These are phyloP conservation scores for Sphaerodactylus townsendi DNA, from an alignment of 2,113 vertebrate species.

Conservation along the genomic window DNA sequence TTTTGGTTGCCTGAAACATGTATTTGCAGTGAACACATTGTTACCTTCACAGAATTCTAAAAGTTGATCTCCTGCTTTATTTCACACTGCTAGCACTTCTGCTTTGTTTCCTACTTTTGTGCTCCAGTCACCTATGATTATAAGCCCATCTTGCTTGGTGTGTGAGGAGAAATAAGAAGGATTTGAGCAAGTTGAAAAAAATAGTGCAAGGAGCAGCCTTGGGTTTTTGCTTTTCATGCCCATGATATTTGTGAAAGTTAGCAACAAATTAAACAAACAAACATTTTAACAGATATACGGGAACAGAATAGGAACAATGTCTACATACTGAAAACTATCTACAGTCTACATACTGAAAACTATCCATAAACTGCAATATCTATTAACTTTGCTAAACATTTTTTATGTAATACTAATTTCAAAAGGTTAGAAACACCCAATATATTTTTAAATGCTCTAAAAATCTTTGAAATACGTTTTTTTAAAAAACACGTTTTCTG, in stretches of 20 bases:
- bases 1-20: no score
- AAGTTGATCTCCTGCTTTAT: no score
- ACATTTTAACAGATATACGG: neutral
- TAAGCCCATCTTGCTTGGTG: no score
- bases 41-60: no score
- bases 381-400: neutral
- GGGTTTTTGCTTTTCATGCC: slow-evolving; percentile 28
- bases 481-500: neutral
- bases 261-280: slow-evolving; percentile 42
- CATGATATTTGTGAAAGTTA: neutral
- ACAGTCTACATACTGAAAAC: neutral
- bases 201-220: neutral
- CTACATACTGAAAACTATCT: neutral
- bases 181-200: neutral
- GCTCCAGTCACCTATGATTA: no score
- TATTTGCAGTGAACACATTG: no score
- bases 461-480: neutral
- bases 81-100: no score
- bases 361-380: neutral
- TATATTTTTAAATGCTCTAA: neutral
- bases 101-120: no score
- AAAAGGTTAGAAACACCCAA: neutral
- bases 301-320: neutral
- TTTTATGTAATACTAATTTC: neutral
- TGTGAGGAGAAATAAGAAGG: no score